Conservation (phyloP, 2,113 vertebrate species). For the Antennarius striatus region DNA sequence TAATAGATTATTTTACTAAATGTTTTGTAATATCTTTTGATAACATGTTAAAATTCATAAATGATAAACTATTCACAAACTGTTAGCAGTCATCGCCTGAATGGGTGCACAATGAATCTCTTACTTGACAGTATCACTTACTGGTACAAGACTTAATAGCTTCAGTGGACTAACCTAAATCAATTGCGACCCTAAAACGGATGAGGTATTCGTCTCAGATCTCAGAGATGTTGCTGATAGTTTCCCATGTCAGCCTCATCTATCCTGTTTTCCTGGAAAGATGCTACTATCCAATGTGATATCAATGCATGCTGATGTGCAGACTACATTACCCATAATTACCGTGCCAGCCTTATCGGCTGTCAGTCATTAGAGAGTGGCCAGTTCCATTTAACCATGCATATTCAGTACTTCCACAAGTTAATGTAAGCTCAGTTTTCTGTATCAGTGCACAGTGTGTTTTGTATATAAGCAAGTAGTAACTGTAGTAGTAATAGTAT, state of each 20-base stretch:
- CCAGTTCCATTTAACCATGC: slow-evolving; percentile 9
- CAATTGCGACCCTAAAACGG: slow-evolving; percentile 17
- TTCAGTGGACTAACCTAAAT: slow-evolving; percentile 19
- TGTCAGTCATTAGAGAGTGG: slow-evolving; percentile 44
- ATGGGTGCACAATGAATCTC: background rate
- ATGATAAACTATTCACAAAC: too few species aligned
- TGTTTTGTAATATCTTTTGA: too few species aligned
- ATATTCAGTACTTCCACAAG: slow-evolving; percentile 27
- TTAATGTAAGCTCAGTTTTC: slow-evolving; percentile 41
- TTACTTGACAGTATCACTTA: slow-evolving; percentile 4
- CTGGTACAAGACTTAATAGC: background rate
- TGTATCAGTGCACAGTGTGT: slow-evolving; percentile 31
- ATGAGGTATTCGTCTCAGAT: slow-evolving; percentile 25
- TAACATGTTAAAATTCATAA: too few species aligned
- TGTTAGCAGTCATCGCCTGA: too few species aligned
- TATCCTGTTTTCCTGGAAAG: slow-evolving; percentile 46
- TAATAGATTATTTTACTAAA: too few species aligned
- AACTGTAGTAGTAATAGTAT: slow-evolving; percentile 33
- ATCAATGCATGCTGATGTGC: slow-evolving; percentile 31
- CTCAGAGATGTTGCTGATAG: slow-evolving; percentile 28
- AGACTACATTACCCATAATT: slow-evolving; percentile 69
- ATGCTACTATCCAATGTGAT: slow-evolving; percentile 32
- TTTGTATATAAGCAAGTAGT: slow-evolving; percentile 18
- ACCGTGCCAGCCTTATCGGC: slow-evolving; percentile 48
- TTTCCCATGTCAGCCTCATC: slow-evolving; percentile 41